Conservation (phyloP, 1,140 invertebrate species). For the Drosophila kepulauana region DNA sequence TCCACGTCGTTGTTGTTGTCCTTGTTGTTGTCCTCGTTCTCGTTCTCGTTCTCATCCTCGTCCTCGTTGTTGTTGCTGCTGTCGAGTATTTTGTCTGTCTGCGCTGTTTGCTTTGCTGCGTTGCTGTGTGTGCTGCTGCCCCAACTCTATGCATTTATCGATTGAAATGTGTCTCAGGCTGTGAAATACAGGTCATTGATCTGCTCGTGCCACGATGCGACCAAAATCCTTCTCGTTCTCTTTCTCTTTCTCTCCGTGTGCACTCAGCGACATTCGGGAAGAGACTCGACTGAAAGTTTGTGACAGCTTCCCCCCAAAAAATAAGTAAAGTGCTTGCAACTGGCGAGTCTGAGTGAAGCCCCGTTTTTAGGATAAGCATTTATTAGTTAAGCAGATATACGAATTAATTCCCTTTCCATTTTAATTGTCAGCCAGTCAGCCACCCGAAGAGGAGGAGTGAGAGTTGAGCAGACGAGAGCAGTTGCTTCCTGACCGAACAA, state of each 20-base stretch:
- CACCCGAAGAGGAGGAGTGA: not conserved
- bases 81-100: conserved; percentile 43
- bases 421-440: not conserved
- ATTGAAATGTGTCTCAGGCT: conserved; percentile 82
- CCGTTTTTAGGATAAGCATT: not conserved
- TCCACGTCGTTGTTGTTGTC: conserved; percentile 43
- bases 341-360: not conserved
- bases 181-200: conserved; percentile 84
- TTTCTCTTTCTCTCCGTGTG: conserved; percentile 37
- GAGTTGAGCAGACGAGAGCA: not conserved
- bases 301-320: conserved; percentile 3
- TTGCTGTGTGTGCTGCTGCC: conserved; percentile 61
- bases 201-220: conserved; percentile 66
- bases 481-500: not conserved
- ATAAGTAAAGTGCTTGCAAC: not conserved
- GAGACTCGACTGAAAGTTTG: conserved; percentile 1
- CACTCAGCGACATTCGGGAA: conserved; percentile 12
- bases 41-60: not conserved
- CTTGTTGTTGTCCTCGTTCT: conserved; percentile 37
- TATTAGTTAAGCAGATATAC: not conserved
- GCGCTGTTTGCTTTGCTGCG: conserved; percentile 45
- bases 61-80: conserved; percentile 35
- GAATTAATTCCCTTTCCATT: conserved; percentile 2
- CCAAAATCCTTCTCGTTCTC: conserved; percentile 59
- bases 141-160: conserved; percentile 83